Evolutionary conservation across 2,113 vertebrate species (phyloP), one percentile per base, ranked within the genome.

Genomic region (Dermatemys mawii): DNA sequence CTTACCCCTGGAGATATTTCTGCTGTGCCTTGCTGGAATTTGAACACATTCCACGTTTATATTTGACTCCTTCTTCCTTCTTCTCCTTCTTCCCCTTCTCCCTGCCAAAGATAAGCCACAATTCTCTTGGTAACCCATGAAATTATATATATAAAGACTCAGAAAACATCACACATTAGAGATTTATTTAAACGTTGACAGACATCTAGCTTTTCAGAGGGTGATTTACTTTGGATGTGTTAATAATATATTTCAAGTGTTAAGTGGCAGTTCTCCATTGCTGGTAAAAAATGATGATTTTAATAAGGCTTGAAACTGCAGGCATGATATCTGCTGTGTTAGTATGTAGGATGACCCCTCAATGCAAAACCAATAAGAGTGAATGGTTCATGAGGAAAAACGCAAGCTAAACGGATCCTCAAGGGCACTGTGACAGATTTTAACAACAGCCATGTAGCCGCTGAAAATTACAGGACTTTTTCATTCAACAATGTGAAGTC

Each of bases 231-330:
- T 91, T 94, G 51, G 76, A 95, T 86, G 75, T 94, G 87, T 83
- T 96, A 94, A 96, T 96, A 89, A 83, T 78, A 76, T 81, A 70
- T 96, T 96, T 96, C 89, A 90, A 89, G 89, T 90, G 78, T 60
- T 93, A 96, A 93, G 93, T 93, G 92, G 79, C 80, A 95, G 67
- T 49, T 94, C 84, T 92, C 91, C 1, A 1, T 85, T 67, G 70
- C 67, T 26, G 90, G 94, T 94, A 89, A 97, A 3, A 97, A 96
- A 97, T 94, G 27, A 95, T 97, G 95, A 94, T 97, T 97, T 96
- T 90, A 96, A 96, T 96, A 93, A 70, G 89, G 57, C 22, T 84
- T 90, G 93, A 95, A 97, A 63, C 50, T 60, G 4, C 51, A 94
- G 84, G 41, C 89, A 95, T 75, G 81, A 93, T 94, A 92, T 95